A percentile compares a stretch with the other conserved stretches of the same genome.
Evolutionary conservation across 1,140 invertebrate species (phyloP).

Genomic region (Oedothorax gibbosus): DNA sequence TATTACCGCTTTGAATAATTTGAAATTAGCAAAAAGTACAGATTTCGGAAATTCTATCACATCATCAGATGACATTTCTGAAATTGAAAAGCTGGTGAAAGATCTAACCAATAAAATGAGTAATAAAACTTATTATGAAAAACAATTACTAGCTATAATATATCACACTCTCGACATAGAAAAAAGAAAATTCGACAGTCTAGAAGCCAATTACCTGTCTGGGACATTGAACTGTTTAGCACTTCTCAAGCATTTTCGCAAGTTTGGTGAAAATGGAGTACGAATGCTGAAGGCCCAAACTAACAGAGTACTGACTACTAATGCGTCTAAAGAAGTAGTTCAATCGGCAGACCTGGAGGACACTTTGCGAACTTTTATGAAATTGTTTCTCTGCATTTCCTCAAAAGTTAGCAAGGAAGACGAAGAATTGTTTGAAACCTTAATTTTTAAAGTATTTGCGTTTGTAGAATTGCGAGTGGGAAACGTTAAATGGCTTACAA

Average conservation of each 20-base stretch:
- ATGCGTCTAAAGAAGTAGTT: too few species aligned
- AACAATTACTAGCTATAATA: not conserved
- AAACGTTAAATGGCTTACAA: constrained; percentile 25
- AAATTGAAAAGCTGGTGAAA: not conserved
- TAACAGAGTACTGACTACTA: too few species aligned
- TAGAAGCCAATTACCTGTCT: not conserved
- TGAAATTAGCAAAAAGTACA: not conserved
- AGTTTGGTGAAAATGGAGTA: too few species aligned
- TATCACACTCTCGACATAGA: not conserved
- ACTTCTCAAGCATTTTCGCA: too few species aligned
- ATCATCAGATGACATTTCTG: too few species aligned
- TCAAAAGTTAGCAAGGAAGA: too few species aligned
- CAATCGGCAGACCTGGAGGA: too few species aligned
- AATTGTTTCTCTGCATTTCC: too few species aligned
- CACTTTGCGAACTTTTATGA: too few species aligned
- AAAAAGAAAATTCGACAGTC: not conserved
- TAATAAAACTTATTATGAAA: constrained; percentile 4
- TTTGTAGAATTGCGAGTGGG: constrained; percentile 1
- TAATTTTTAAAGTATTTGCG: not conserved
- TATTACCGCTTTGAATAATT: not conserved
- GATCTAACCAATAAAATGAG: not conserved
- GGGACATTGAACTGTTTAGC: too few species aligned
- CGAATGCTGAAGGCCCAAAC: too few species aligned
- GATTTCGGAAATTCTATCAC: not conserved
- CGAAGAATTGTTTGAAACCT: not conserved